These are phyloP conservation scores for Phenacoccus solenopsis DNA, from an alignment of 1,140 invertebrate species.

Conservation along the genomic window DNA sequence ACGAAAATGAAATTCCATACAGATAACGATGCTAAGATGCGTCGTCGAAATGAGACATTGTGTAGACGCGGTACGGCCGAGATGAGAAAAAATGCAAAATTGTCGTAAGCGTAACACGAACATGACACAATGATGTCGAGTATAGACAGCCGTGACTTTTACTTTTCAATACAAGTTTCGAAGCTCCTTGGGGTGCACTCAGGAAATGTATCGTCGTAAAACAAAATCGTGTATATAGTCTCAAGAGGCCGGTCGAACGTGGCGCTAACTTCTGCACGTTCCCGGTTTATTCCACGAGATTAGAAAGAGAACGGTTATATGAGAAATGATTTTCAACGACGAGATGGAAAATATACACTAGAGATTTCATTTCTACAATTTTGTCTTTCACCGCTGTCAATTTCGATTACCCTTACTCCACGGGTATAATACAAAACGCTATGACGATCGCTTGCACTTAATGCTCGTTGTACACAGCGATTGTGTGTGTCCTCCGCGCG, in stretches of 20 bases:
- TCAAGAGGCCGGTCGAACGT: slow-evolving; percentile 16
- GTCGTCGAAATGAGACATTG: too few species aligned
- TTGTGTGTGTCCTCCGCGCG: not conserved
- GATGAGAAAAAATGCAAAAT: not conserved
- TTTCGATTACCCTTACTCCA: slow-evolving; percentile 13
- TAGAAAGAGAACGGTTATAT: slow-evolving; percentile 13
- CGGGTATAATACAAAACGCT: slow-evolving; percentile 9
- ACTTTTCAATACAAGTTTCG: slow-evolving; percentile 7
- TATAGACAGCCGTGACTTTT: slow-evolving; percentile 10
- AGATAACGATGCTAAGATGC: too few species aligned
- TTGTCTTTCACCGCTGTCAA: slow-evolving; percentile 17
- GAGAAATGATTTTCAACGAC: slow-evolving; percentile 17
- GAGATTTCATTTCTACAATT: slow-evolving; percentile 15
- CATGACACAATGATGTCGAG: not conserved
- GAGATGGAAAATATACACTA: slow-evolving; percentile 18
- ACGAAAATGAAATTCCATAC: too few species aligned
- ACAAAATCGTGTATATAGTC: slow-evolving; percentile 14
- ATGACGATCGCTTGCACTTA: slow-evolving; percentile 9
- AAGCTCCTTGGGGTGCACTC: slow-evolving; percentile 12
- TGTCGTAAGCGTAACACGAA: not conserved
- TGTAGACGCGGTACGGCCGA: too few species aligned
- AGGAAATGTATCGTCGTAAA: slow-evolving; percentile 17
- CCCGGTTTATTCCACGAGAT: slow-evolving; percentile 10
- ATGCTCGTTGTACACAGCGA: not conserved
- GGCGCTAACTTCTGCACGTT: slow-evolving; percentile 7